phyloP scores from a whole-genome alignment of 2,888 invertebrate species.

The Stegana nigrithorax region DNA sequence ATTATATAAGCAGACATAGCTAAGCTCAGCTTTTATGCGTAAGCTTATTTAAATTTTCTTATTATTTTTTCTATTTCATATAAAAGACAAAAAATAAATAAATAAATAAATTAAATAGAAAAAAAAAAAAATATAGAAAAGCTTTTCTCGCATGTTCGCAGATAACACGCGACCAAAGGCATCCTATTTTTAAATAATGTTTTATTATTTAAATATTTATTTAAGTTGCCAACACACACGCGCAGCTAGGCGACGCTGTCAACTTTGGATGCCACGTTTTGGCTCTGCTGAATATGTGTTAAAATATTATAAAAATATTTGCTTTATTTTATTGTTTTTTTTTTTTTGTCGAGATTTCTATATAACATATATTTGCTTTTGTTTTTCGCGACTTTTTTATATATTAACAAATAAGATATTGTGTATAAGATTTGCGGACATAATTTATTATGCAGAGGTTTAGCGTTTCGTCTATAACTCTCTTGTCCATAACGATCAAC shows the following conservation, averaged over 20 bases:
- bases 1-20: no score
- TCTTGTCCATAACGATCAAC: not conserved
- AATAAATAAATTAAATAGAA: not conserved
- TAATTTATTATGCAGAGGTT: not conserved
- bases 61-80: not conserved
- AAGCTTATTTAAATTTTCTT: not conserved
- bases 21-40: not conserved
- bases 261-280: not conserved
- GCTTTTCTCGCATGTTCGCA: not conserved
- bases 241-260: no score
- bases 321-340: not conserved
- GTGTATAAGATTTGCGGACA: not conserved
- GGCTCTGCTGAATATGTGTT: not conserved
- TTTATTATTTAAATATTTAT: not conserved
- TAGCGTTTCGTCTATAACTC: not conserved
- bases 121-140: not conserved
- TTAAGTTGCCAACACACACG: no score
- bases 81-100: not conserved
- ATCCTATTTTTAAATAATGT: not conserved
- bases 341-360: no score
- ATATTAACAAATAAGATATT: constrained; percentile 1
- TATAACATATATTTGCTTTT: no score
- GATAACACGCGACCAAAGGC: not conserved
- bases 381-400: not conserved
- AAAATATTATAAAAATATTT: not conserved